phyloP scores from a whole-genome alignment of 2,888 invertebrate genomes.

The Arctia plantaginis region DNA sequence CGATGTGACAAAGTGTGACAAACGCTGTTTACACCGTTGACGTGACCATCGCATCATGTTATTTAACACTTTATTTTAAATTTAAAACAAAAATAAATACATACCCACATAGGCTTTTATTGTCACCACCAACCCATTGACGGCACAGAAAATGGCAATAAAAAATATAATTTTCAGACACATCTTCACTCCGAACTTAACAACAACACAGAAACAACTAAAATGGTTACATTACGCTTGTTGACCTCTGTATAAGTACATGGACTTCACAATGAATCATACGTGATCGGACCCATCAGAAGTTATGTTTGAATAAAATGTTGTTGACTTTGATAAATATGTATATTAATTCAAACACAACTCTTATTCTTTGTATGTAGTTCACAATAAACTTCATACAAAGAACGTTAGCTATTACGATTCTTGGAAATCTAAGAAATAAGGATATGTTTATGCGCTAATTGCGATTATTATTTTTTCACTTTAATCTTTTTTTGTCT shows the following conservation, averaged over 20 bases:
- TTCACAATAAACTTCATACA: background rate
- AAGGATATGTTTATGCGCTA: background rate
- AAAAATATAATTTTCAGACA: conserved; percentile 13
- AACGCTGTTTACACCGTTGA: background rate
- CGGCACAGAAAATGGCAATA: conserved; percentile 12
- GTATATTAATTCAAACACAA: background rate
- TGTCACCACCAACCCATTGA: conserved; percentile 24
- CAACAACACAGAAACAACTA: background rate
- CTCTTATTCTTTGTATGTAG: background rate
- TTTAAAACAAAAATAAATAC: background rate
- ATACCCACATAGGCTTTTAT: conserved; percentile 15
- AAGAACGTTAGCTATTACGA: background rate
- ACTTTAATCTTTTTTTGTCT: too few relatives aligned
- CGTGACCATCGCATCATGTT: too few relatives aligned
- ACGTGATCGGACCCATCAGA: background rate
- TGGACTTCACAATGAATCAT: conserved; percentile 9
- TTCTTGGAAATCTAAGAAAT: background rate
- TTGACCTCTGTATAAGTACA: background rate
- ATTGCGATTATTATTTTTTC: too few relatives aligned
- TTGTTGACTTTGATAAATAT: background rate
- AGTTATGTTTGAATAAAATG: background rate
- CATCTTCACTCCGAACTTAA: conserved; percentile 6
- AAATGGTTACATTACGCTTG: background rate
- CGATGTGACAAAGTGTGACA: background rate
- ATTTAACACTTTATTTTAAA: too few relatives aligned